These are phyloP conservation scores for Synanthedon tipuliformis DNA, from an alignment of 2,888 invertebrate species.

Conservation along the genomic window DNA sequence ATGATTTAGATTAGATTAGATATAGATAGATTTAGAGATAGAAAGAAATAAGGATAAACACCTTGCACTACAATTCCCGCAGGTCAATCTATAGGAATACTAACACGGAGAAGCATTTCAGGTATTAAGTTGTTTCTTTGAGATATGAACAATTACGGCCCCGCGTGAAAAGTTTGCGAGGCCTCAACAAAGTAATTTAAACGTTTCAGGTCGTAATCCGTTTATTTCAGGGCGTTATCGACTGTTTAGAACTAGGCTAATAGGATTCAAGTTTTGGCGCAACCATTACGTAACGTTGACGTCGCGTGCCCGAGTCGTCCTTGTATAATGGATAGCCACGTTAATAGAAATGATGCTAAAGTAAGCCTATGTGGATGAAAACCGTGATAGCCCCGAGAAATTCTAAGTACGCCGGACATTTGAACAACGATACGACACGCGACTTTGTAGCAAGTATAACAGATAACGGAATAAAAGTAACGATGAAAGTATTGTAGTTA, in stretches of 20 bases:
- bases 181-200: neutral
- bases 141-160: neutral
- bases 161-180: neutral
- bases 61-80: no score
- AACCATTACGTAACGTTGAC: conserved; percentile 22
- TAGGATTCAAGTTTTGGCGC: conserved; percentile 28
- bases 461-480: no score
- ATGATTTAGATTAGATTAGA: no score
- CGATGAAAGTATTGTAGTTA: neutral
- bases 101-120: no score
- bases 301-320: neutral
- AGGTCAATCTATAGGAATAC: no score
- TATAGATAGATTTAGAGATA: no score
- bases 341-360: neutral
- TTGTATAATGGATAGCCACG: neutral
- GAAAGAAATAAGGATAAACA: no score
- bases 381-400: no score
- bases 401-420: no score
- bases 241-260: conserved; percentile 29
- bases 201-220: conserved; percentile 1
- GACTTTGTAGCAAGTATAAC: no score
- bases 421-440: no score
- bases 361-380: neutral
- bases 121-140: no score
- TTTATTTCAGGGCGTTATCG: conserved; percentile 8